phyloP scores from a whole-genome alignment of 2,113 vertebrate genomes.

The Oryzias curvinotus region DNA sequence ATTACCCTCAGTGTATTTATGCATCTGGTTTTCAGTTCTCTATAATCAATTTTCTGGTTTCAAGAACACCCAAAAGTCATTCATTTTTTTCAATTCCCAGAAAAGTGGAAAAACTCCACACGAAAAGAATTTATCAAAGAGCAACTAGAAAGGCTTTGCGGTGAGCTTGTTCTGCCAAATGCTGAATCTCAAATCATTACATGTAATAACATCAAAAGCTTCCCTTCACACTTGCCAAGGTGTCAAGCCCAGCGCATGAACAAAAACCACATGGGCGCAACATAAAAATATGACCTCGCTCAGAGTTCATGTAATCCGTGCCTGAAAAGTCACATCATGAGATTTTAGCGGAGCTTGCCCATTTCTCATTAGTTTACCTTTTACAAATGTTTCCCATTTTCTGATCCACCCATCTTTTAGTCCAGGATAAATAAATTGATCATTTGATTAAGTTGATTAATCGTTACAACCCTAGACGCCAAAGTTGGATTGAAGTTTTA shows the following conservation, averaged over 20 bases:
- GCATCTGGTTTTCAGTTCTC: no score
- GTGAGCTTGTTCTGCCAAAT: not conserved
- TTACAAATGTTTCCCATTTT: constrained; percentile 8
- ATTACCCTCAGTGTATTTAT: no score
- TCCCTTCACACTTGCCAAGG: not conserved
- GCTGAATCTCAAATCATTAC: not conserved
- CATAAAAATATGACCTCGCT: not conserved
- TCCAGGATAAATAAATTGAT: no score
- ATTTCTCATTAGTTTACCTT: not conserved
- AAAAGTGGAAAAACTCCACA: not conserved
- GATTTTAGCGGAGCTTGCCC: not conserved
- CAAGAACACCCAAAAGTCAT: not conserved
- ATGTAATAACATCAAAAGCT: not conserved
- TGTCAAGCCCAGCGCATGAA: not conserved
- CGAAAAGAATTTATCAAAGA: not conserved
- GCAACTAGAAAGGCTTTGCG: not conserved
- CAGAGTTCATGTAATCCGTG: not conserved
- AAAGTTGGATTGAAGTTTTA: constrained; percentile 13
- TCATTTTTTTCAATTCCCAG: not conserved
- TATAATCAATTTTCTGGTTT: not conserved
- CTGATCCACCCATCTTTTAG: not conserved
- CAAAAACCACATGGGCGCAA: not conserved
- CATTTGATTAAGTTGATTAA: no score
- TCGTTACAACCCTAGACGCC: constrained; percentile 6
- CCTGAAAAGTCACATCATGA: not conserved